phyloP scores from a whole-genome alignment of 1,140 invertebrate genomes.

The Reticulitermes speratus region DNA sequence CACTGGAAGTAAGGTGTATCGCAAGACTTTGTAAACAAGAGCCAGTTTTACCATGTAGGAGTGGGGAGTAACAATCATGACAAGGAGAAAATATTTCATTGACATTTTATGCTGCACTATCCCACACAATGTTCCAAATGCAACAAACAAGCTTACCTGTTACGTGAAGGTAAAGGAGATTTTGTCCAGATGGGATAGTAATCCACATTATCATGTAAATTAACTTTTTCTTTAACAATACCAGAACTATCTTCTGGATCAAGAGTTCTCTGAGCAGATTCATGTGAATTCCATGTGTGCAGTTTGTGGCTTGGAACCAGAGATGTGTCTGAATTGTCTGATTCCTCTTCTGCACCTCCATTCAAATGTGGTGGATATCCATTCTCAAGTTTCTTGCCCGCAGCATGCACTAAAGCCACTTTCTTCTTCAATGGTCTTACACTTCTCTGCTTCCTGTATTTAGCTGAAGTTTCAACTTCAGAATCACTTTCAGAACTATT shows the following conservation, averaged over 20 bases:
- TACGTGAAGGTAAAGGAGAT: constrained; percentile 17
- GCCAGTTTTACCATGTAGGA: too few relatives aligned
- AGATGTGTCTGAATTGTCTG: constrained; percentile 35
- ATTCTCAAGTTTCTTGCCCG: background rate
- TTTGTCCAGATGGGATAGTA: constrained; percentile 46
- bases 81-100: too few relatives aligned
- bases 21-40: too few relatives aligned
- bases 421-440: constrained; percentile 37
- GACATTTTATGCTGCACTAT: too few relatives aligned
- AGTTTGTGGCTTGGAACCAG: constrained; percentile 35
- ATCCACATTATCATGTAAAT: constrained; percentile 33
- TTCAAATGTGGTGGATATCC: constrained; percentile 33
- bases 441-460: constrained; percentile 31
- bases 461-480: constrained; percentile 40
- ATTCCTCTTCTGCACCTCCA: constrained; percentile 36
- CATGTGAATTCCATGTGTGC: constrained; percentile 44
- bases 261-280: constrained; percentile 37
- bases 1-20: too few relatives aligned
- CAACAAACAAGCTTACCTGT: background rate
- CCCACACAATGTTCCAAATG: too few relatives aligned
- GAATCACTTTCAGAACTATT: constrained; percentile 44
- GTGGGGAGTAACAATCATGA: too few relatives aligned
- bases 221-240: background rate
- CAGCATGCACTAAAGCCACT: background rate
- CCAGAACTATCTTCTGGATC: constrained; percentile 28